Conservation (phyloP, 1,140 invertebrate genomes). For the Heliconius congener region DNA sequence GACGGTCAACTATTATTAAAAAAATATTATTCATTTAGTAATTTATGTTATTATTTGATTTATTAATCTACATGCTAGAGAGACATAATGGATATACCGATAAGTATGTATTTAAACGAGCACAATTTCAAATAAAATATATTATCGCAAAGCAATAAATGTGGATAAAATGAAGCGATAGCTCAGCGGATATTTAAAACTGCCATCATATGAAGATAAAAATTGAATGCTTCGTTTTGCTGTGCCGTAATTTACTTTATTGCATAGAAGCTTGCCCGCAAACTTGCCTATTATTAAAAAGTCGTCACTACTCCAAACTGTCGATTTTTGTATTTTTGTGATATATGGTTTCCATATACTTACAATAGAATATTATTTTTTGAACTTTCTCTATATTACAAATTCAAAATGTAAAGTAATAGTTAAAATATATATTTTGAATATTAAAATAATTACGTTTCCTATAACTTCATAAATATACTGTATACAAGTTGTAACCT, state of each 20-base stretch:
- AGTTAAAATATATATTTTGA: too few relatives aligned
- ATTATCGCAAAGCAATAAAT: constrained; percentile 37
- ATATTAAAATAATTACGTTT: background rate
- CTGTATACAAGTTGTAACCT: background rate
- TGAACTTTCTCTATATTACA: background rate
- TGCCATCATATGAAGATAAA: constrained; percentile 16
- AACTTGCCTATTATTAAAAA: background rate
- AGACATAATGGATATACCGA: background rate
- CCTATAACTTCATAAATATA: background rate
- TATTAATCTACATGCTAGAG: constrained; percentile 5
- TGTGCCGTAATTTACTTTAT: constrained; percentile 8
- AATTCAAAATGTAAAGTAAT: background rate
- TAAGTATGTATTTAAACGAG: constrained; percentile 13
- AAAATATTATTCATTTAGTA: background rate
- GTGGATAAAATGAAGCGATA: constrained; percentile 31
- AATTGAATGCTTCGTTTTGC: constrained; percentile 8
- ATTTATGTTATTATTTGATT: background rate
- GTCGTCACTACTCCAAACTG: background rate
- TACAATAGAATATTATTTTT: background rate
- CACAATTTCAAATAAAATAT: constrained; percentile 35
- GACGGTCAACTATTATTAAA: background rate
- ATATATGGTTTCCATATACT: background rate
- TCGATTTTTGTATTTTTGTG: background rate
- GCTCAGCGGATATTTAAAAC: constrained; percentile 27
- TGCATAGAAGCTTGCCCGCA: background rate